These are phyloP conservation scores for Apamea sordens DNA, from an alignment of 2,888 invertebrate genomes.

Conservation along the genomic window DNA sequence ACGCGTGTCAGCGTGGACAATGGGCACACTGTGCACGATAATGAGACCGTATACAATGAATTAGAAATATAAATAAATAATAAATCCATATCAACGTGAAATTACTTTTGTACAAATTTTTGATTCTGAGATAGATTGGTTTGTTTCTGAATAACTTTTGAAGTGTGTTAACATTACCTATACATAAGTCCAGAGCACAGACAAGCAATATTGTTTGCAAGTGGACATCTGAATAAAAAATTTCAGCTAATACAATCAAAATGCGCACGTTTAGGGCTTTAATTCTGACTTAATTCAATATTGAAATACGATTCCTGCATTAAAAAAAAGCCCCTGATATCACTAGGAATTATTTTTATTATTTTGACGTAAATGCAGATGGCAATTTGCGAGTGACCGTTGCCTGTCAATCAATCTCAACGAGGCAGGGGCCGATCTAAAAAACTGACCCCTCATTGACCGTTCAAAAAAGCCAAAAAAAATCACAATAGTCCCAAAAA, in stretches of 20 bases:
- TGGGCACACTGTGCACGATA: conserved; percentile 52
- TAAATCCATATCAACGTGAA: conserved; percentile 22
- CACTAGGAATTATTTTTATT: conserved; percentile 62
- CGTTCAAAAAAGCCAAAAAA: conserved; percentile 80
- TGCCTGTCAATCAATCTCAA: conserved; percentile 88
- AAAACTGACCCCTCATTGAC: conserved; percentile 90
- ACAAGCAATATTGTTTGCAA: not conserved
- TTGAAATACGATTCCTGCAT: conserved; percentile 16
- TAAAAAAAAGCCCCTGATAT: conserved; percentile 29
- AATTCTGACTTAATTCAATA: not conserved
- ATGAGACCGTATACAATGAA: conserved; percentile 52
- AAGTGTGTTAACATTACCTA: not conserved
- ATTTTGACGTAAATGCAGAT: conserved; percentile 75
- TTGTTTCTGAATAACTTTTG: not conserved
- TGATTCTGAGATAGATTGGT: not conserved
- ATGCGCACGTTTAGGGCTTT: not conserved
- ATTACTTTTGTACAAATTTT: not conserved
- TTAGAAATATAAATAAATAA: conserved; percentile 52
- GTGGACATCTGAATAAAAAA: not conserved
- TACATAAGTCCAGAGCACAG: not conserved
- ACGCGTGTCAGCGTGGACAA: conserved; percentile 80
- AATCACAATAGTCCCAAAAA: conserved; percentile 80
- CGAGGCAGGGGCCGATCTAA: conserved; percentile 77
- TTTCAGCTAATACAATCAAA: not conserved
- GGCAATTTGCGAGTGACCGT: conserved; percentile 86